phyloP scores from a whole-genome alignment of 1,140 invertebrate species.

The Lycorma delicatula region DNA sequence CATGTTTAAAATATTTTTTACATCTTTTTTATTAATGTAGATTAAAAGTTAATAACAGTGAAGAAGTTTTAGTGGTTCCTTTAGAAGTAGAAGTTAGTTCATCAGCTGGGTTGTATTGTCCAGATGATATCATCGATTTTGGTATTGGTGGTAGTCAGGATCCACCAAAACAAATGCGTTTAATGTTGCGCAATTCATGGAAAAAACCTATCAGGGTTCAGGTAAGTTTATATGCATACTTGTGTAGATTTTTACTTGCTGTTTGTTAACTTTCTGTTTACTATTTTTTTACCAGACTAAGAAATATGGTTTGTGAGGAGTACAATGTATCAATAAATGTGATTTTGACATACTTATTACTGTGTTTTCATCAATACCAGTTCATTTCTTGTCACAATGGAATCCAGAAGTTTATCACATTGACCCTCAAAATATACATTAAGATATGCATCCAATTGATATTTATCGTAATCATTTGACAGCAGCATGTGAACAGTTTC shows the following conservation, averaged over 20 bases:
- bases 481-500: no score
- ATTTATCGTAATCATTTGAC: no score
- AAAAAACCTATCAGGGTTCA: conserved; percentile 59
- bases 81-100: conserved; percentile 79
- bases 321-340: not conserved
- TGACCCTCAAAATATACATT: no score
- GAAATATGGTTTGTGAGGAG: not conserved
- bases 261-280: conserved; percentile 4
- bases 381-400: no score
- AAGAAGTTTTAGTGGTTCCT: conserved; percentile 65
- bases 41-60: conserved; percentile 61
- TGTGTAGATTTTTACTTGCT: conserved; percentile 13
- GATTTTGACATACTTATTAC: not conserved
- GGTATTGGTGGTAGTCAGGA: conserved; percentile 65
- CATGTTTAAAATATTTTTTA: no score
- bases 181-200: conserved; percentile 63
- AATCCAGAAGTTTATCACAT: no score
- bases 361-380: no score
- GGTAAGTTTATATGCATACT: conserved; percentile 45
- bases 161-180: conserved; percentile 50
- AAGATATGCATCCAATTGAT: no score
- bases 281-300: not conserved
- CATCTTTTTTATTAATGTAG: no score
- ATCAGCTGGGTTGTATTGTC: conserved; percentile 62
- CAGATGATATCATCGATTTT: conserved; percentile 73